These are phyloP conservation scores for Habrosyne pyritoides DNA, from an alignment of 2,888 invertebrate species.

Conservation along the genomic window DNA sequence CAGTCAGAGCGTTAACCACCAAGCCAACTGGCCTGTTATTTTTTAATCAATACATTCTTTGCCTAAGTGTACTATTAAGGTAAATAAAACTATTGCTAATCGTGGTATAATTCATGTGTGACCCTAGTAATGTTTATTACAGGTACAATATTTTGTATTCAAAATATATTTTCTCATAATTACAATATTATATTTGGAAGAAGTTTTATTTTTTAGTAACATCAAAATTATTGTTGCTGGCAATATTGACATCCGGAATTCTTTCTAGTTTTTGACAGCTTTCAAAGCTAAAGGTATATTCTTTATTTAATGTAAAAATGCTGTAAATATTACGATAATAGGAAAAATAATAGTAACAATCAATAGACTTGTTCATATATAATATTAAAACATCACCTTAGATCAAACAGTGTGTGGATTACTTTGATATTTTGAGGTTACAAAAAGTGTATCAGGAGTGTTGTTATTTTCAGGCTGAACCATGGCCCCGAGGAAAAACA, in stretches of 20 bases:
- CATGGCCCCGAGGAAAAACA: slow-evolving; percentile 99
- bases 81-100: no score
- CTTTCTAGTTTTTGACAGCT: slow-evolving; percentile 81
- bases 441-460: slow-evolving; percentile 66
- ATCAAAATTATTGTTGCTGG: slow-evolving; percentile 15
- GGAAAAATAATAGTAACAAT: slow-evolving; percentile 46
- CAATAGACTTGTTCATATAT: slow-evolving; percentile 22
- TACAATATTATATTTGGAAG: background rate
- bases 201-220: background rate
- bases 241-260: slow-evolving; percentile 33
- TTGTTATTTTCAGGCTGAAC: slow-evolving; percentile 77
- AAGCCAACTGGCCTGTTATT: no score
- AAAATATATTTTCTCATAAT: background rate
- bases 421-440: slow-evolving; percentile 70
- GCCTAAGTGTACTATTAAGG: no score
- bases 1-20: no score
- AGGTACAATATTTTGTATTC: background rate
- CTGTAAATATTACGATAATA: slow-evolving; percentile 30
- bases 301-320: slow-evolving; percentile 46
- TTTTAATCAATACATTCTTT: no score
- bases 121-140: no score
- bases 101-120: no score
- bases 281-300: slow-evolving; percentile 76
- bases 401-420: slow-evolving; percentile 52
- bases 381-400: slow-evolving; percentile 22